Evolutionary conservation across 2,113 vertebrate genomes (phyloP), one percentile per base, ranked within the genome.

Genomic region (Chrysemys picta): DNA sequence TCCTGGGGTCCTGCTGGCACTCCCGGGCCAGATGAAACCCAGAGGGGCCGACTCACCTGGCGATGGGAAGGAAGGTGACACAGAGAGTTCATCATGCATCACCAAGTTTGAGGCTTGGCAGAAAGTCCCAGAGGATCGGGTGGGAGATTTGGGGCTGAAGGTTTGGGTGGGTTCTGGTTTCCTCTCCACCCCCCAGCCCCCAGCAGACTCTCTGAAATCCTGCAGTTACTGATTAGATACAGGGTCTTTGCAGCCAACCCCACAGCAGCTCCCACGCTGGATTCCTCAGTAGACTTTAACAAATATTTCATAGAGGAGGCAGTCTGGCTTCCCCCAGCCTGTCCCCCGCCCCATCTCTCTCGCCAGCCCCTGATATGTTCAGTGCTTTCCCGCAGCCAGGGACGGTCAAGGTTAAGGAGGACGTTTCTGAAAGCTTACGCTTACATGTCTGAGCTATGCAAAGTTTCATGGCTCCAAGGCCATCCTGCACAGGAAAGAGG

Each of bases 401-500:
- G 10, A 52, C 42, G 29, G 84, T 47, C 89, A 53, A 88, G 87
- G 89, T 91, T 52, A 92, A n/a, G 25, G 80, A 86, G 80, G 85
- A 38, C 1, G 10, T 75, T 88, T 62, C 85, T 53, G 89, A 85
- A 25, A 79, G 62, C 56, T 79, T 57, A 42, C 12, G 13, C 72
- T 50, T 49, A 65, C 2, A 1, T 35, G 5, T 85, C 81, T 0
- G 31, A 87, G 56, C 76, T 52, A 53, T 69, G 3, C 87, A 14
- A 24, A 88, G 86, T 80, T 59, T 69, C 92, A 54, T 19, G 24
- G 80, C 62, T 75, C 82, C 95, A 97, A 97, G 96, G 94, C 95
- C 92, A 91, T 24, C 72, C 65, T 49, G 82, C 62, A 13, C 53
- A 50, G 93, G 92, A 87, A 95, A 90, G 72, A 38, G 78, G 93